Percentiles rank a stretch among this genome's conserved stretches.
Evolutionary conservation across 2,888 invertebrate species (phyloP).

Genomic region (Ommatoiulus sabulosus): DNA sequence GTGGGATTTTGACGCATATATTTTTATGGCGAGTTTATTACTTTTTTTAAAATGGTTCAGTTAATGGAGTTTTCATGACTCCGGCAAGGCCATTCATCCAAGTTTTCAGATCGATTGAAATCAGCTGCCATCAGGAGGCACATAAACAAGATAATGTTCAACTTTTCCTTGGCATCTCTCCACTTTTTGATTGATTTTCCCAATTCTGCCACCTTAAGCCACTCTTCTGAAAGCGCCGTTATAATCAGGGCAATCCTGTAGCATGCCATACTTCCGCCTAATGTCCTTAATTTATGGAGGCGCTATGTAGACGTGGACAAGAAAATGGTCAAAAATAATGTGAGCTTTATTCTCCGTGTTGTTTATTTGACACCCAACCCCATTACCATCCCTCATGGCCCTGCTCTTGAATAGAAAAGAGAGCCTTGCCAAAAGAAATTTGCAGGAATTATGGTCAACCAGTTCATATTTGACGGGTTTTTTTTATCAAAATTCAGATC

Average conservation of each 20-base stretch:
- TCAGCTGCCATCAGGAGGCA: constrained; percentile 34
- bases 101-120: constrained; percentile 34
- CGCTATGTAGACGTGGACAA: background rate
- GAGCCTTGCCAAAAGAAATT: constrained; percentile 34
- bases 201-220: constrained; percentile 34
- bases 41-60: constrained; percentile 31
- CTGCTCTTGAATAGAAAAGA: background rate
- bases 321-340: constrained; percentile 6
- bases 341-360: constrained; percentile 7
- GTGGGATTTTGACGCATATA: background rate
- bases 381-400: constrained; percentile 18
- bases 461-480: constrained; percentile 16
- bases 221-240: constrained; percentile 16
- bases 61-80: constrained; percentile 34
- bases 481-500: background rate
- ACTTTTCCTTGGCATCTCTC: constrained; percentile 25
- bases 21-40: constrained; percentile 26
- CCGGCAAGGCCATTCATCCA: constrained; percentile 34
- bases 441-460: constrained; percentile 34
- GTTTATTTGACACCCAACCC: constrained; percentile 34
- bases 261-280: background rate
- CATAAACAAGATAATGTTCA: constrained; percentile 27
- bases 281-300: constrained; percentile 18
- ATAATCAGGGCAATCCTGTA: constrained; percentile 16
- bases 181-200: constrained; percentile 34